Base-by-base conservation (phyloP, 2,797 vertebrate species). In the Chloroceryle inda region DNA sequence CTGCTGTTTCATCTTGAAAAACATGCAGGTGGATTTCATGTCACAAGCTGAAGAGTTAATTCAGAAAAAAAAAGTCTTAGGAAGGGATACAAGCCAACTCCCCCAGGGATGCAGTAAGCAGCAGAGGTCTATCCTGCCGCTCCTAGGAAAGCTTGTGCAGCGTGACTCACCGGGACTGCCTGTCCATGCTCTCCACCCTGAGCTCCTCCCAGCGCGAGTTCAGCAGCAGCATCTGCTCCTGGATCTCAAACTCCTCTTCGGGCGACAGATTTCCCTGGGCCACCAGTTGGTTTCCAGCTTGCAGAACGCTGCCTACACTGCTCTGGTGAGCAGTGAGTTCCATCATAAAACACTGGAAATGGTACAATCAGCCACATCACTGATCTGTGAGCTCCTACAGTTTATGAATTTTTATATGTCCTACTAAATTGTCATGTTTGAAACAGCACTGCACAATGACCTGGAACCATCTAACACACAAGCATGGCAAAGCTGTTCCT, bases 271-370 rank as follows among this genome's bases (percentile, higher is more conserved):
- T 98, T 61, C 99, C 99, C 94, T 99, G 99, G 29, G 99, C 98
- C 44, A 99, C 99, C 89, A 99, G 98, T 50, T 99, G 99, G 98
- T 99, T 99, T 27, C 99, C 99, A 2, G 98, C 99, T 96, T 99
- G 99, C 59, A 99, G 98, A 88, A 99, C 99, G 2, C 98, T 99
- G 40, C 99, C 99, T 94, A 99, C 99, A 0, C 98, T 99, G 98
- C 99, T 99, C 98, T 99, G 99, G 96, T 99, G 99, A 0, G 99
- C 99, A 0, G 99, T 99, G 91, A 99, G 97, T 97, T 99, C 99
- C 99, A 99, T 99, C 99, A 99, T 99, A 80, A 99, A 99, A 85
- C 90, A 95, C 99, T 99, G 92, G 20, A 92, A 93, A 86, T 7
- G 4, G 56, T 38, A 94, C 29, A 76, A 83, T 9, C 20, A 92